Evolutionary conservation across 1,140 invertebrate genomes (phyloP).

Genomic region (Drosophila nigromelanica): DNA sequence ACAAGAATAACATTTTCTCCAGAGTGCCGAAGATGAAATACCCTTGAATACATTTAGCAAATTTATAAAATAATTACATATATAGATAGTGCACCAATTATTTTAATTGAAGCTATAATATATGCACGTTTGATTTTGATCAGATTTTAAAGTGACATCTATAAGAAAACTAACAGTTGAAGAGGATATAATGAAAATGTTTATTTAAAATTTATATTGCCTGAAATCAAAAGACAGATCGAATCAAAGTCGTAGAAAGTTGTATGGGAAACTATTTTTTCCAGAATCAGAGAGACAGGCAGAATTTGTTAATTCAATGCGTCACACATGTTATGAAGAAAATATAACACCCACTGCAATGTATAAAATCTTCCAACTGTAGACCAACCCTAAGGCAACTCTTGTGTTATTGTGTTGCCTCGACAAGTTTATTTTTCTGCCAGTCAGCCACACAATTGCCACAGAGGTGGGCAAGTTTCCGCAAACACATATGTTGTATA

Average conservation of each 20-base stretch:
- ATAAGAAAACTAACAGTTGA: too few relatives aligned
- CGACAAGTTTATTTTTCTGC: conserved; percentile 67
- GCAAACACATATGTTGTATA: conserved; percentile 37
- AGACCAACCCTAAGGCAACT: conserved; percentile 58
- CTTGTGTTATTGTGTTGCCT: conserved; percentile 17
- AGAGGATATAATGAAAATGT: too few relatives aligned
- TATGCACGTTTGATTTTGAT: too few relatives aligned
- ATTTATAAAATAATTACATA: background rate
- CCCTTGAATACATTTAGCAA: background rate
- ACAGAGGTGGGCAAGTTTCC: conserved; percentile 13
- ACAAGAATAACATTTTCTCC: background rate
- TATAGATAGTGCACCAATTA: too few relatives aligned
- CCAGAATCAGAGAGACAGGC: too few relatives aligned
- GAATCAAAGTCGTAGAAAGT: too few relatives aligned
- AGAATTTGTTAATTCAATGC: background rate
- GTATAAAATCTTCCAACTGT: conserved; percentile 28
- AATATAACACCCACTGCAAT: background rate
- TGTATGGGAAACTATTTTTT: too few relatives aligned
- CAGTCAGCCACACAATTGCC: conserved; percentile 67
- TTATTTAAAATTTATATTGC: too few relatives aligned
- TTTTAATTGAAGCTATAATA: too few relatives aligned
- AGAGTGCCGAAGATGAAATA: conserved; percentile 1
- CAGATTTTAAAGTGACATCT: too few relatives aligned
- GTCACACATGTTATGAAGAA: background rate
- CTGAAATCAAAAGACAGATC: too few relatives aligned